These are phyloP conservation scores for Turritopsis dohrnii DNA, from an alignment of 30 jellyfish, hydroid and myxozoan genomes.

Conservation along the genomic window DNA sequence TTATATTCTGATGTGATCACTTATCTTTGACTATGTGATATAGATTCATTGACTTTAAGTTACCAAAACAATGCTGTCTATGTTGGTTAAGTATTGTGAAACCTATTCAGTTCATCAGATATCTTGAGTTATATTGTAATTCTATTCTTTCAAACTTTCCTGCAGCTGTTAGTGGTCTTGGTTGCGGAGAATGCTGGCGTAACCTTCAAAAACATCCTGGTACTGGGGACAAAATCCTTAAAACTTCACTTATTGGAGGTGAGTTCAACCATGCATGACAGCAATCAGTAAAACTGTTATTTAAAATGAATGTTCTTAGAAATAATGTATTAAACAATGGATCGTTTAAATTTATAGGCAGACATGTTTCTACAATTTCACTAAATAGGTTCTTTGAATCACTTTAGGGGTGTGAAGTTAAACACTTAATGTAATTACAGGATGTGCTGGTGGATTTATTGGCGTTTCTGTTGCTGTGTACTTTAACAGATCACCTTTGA, in stretches of 20 bases:
- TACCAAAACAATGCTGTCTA: no score
- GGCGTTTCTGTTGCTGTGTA: not conserved
- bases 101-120: no score
- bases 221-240: not conserved
- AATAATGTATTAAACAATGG: not conserved
- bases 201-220: constrained; percentile 4
- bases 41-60: no score
- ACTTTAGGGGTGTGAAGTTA: no score
- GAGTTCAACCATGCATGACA: not conserved
- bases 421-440: not conserved
- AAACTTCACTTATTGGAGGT: constrained; percentile 6
- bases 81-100: no score
- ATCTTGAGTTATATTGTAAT: not conserved
- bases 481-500: not conserved
- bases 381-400: no score
- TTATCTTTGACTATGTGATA: no score
- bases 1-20: no score
- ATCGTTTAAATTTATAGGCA: not conserved
- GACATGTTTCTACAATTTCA: not conserved
- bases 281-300: not conserved
- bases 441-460: constrained; percentile 9
- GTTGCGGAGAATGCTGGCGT: constrained; percentile 18
- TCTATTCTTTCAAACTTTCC: not conserved
- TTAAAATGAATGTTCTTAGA: not conserved
- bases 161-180: constrained; percentile 5